Base-by-base conservation (phyloP, 1,140 invertebrate genomes). In the Drosophila seguyi region DNA sequence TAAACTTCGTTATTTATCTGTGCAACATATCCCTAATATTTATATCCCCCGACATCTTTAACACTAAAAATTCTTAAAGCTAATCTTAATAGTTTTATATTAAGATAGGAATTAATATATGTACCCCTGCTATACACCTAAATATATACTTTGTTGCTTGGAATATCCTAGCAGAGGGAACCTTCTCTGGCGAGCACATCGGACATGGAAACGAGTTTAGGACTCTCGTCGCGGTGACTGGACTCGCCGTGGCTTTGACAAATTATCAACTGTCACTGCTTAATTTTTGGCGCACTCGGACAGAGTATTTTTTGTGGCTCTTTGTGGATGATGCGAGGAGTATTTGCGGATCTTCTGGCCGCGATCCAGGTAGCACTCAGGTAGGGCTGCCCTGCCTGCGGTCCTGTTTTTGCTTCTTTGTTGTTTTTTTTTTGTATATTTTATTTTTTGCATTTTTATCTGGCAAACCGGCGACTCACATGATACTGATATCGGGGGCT, bases 191-290 rank as follows among this genome's bases (percentile, higher is more conserved):
- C 41, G 2, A 74, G 38, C 14, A 20, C 62, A 45, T 75, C 1
- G 10, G 6, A 56, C 38, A 75, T 65, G 81, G 62, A 75, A 86
- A 88, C 84, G 69, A 79, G 84, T 87, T 84, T 73, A 59, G 65
- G 62, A 71, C 56, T 61, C 60, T 58, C 60, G 34, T 52, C 20
- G 44, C 44, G 48, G 36, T 75, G 55, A 58, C 66, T 79, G 41
- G 79, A 72, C 57, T 72, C 59, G 65, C 72, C 67, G 52, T 44
- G 67, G 78, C 86, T 90, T 90, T 90, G 85, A 90, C 85, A 90
- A 90, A 90, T 85, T 90, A 85, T 90, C 85, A 90, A 90, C 86
- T 85, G 85, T 90, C 85, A 90, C 81, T 90, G 85, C 81, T 90
- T 90, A 90, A 90, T 90, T 90, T 87, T 90, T 85, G 86, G 85